Base-by-base conservation (phyloP, 2,888 invertebrate genomes). In the Napeogenes sylphis region DNA sequence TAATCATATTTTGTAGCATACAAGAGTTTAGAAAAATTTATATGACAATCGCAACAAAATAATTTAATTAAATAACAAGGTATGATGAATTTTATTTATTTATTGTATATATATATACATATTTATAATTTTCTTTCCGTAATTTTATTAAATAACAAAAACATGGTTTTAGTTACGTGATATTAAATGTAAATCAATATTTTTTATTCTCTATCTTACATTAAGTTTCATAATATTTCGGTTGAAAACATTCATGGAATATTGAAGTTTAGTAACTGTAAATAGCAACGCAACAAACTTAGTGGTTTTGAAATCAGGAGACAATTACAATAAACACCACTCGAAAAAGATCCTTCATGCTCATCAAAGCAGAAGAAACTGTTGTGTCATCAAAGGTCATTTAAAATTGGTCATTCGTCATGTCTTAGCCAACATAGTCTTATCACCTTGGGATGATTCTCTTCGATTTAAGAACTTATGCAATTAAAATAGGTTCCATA, bases 381-480 rank as follows among this genome's bases (percentile, higher is more conserved):
- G 56, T 64, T 63, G 58, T 63, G 64, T 58, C 68, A 69, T 60
- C 59, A 70, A 70, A 74, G 73, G 72, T 71, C 72, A 66, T 55
- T 56, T 63, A 38, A 71, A 71, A 72, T 70, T 71, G 68, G 70
- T 56, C 58, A 53, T 59, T 56, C 56, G 61, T 55, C 55, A 61
- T 46, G 47, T 47, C 42, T 32, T 21, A 60, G 30, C 51, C 21
- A 53, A 55, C 12, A 62, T 56, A 45, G 51, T 12, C 4, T 30
- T 30, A 12, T n/a, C 47, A 47, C n/a, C 51, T 30, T 51, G 21
- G 30, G 10, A 4, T 51, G 30, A 42, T 42, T 47, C 21, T 30
- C 8, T 51, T 51, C 51, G 51, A 51, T 51, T 51, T 51, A 30
- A 8, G 30, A 51, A 30, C 51, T 21, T 51, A 51, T 51, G n/a